These are phyloP conservation scores for Diplogasteroides magnus DNA, from an alignment of 1,140 invertebrate genomes.

Conservation along the genomic window DNA sequence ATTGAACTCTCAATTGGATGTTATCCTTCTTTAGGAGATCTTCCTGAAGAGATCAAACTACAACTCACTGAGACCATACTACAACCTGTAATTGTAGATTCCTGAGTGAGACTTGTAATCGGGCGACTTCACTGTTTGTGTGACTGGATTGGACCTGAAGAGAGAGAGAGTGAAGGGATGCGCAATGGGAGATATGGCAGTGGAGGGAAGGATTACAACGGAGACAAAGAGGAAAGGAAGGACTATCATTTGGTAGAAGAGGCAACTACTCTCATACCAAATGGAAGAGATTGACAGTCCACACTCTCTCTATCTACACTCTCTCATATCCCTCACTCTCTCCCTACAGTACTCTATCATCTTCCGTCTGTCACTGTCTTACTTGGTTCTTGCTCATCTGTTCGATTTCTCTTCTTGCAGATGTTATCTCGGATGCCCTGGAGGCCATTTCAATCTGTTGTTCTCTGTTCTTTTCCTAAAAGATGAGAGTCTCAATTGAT, in stretches of 20 bases:
- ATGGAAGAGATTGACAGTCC: too few species aligned
- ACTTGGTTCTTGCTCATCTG: constrained; percentile 28
- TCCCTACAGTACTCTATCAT: too few species aligned
- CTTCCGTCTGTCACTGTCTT: too few species aligned
- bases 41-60: not conserved
- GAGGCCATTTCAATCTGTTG: constrained; percentile 29
- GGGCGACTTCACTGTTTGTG: not conserved
- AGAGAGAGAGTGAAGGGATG: too few species aligned
- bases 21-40: not conserved
- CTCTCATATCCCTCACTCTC: too few species aligned
- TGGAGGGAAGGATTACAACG: too few species aligned
- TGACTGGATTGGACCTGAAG: not conserved
- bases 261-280: too few species aligned
- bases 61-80: not conserved
- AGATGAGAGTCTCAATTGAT: constrained; percentile 22
- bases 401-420: constrained; percentile 26
- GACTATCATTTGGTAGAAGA: too few species aligned
- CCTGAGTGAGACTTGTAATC: not conserved
- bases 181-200: too few species aligned
- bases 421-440: constrained; percentile 20
- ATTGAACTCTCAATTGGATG: not conserved
- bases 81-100: not conserved
- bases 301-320: too few species aligned
- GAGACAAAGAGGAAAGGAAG: too few species aligned
- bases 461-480: constrained; percentile 32